A percentile compares a stretch with the other conserved stretches of the same genome.
phyloP scores from a whole-genome alignment of 2,888 invertebrate species.

The Geophilus truncorum region DNA sequence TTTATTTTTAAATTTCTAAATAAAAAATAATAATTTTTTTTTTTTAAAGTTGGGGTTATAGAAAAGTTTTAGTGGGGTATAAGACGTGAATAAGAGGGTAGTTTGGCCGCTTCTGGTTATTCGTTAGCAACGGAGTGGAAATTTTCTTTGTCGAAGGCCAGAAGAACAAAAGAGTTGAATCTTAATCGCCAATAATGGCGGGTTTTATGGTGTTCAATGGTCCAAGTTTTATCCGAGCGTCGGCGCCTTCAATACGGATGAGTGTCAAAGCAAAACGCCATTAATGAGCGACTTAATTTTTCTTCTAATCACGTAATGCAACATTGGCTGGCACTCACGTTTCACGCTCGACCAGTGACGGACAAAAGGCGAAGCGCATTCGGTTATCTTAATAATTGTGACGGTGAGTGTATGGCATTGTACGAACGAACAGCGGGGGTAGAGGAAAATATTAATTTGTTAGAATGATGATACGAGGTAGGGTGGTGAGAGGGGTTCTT shows the following conservation, averaged over 20 bases:
- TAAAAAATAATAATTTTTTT: not conserved
- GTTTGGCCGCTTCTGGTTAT: not conserved
- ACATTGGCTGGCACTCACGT: not conserved
- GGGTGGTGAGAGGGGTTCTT: not conserved
- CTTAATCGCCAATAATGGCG: not conserved
- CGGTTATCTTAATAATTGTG: not conserved
- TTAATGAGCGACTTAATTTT: not conserved
- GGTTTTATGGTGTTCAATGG: not conserved
- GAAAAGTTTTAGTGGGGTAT: not conserved
- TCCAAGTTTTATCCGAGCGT: not conserved
- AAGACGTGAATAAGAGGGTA: not conserved
- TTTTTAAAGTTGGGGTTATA: not conserved
- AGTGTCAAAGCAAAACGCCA: not conserved
- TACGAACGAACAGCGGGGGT: not conserved
- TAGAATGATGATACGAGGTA: not conserved
- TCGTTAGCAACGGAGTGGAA: not conserved
- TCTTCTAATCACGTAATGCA: not conserved
- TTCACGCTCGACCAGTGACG: not conserved
- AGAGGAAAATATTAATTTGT: not conserved
- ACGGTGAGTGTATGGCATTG: not conserved
- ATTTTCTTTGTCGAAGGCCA: not conserved
- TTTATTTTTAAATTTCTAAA: too few species aligned
- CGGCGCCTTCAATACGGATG: not conserved
- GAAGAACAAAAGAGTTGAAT: not conserved
- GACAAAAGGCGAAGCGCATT: not conserved